Evolutionary conservation across 2,113 vertebrate species (phyloP), one percentile per base, ranked within the genome.

Genomic region (Aegotheles bennettii): DNA sequence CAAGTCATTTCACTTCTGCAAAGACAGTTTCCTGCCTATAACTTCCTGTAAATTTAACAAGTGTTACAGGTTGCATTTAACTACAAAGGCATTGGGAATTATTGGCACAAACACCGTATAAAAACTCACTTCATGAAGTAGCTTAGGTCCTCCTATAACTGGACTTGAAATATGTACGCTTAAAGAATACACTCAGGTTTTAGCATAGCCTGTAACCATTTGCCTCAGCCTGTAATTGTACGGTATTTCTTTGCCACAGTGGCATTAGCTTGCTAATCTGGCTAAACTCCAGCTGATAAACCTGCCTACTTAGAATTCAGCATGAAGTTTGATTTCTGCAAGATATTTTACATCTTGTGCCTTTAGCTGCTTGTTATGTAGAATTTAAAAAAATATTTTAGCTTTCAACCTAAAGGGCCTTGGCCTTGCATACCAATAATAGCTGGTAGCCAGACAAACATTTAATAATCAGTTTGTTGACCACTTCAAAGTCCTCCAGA

Each of bases 391-490:
- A 84, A 71, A 59, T 24, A 56, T 13, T 80, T 77, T 64, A 60
- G 31, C n/a, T 79, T 92, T 89, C 40, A 81, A 81, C 16, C 29
- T 47, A 23, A 84, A 84, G 74, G 35, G 47, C 67, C 65, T 89
- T 93, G 60, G 67, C 67, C 47, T 71, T 65, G 24, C 3, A 0
- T 93, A 79, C 64, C 81, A 95, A 79, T 53, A 82, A 48, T 70
- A 59, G 78, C 70, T 69, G 84, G 87, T 26, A 74, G 80, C 42
- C 93, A 83, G 51, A 43, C 63, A 95, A 54, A 71, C 76, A 67
- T 68, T 91, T 78, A 94, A 88, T 94, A 80, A 92, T 15, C 82
- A 43, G 29, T 81, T 93, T 80, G 73, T 51, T 90, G 82, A 92
- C 71, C 64, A 33, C 71, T 87, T 96, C 76, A 68, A 83, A 92